Conservation (phyloP, 2,888 invertebrate genomes). For the Sinohyriopsis cumingii region DNA sequence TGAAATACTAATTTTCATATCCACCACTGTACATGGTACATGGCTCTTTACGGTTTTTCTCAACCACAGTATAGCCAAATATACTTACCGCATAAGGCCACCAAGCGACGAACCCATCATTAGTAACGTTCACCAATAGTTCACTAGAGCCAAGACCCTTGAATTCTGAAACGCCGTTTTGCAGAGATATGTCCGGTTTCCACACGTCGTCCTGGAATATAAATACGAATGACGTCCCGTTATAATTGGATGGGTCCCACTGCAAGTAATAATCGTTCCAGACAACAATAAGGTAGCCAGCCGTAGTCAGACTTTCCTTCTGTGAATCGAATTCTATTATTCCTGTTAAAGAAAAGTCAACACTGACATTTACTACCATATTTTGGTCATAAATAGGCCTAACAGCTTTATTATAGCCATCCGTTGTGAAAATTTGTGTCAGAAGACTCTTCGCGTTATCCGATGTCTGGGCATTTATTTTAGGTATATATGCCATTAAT, state of each 20-base stretch:
- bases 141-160: conserved; percentile 1
- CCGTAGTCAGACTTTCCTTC: conserved; percentile 25
- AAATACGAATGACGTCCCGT: neutral
- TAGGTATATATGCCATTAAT: neutral
- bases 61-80: no score
- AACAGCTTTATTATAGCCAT: conserved; percentile 13
- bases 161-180: conserved; percentile 2
- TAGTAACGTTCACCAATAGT: conserved; percentile 1
- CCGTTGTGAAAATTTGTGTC: conserved; percentile 12
- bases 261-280: conserved; percentile 24
- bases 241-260: conserved; percentile 18
- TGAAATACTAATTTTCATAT: no score
- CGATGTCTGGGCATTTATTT: neutral
- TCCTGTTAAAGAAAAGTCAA: conserved; percentile 15
- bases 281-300: conserved; percentile 18
- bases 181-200: conserved; percentile 8
- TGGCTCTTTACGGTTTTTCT: no score
- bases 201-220: conserved; percentile 4
- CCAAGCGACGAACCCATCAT: conserved; percentile 1
- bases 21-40: no score
- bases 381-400: conserved; percentile 19
- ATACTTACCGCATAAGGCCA: conserved; percentile 5
- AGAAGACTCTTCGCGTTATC: conserved; percentile 9
- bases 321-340: conserved; percentile 21
- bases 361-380: conserved; percentile 16